Conservation (phyloP, 2,797 vertebrate species). For the Varecia variegata region DNA sequence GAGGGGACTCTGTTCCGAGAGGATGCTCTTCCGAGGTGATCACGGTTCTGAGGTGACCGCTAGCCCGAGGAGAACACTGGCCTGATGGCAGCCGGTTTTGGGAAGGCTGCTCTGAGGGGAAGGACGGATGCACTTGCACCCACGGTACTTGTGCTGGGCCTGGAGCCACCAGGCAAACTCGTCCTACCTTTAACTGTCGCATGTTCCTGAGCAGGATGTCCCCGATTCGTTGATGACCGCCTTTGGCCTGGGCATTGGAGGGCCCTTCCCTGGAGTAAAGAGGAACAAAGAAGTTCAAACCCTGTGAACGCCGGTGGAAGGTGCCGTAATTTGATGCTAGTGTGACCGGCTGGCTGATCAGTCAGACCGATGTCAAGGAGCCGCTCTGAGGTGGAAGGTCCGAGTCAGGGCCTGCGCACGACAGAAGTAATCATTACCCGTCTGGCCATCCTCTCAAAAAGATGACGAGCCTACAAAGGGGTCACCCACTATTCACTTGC, state of each 20-base stretch:
- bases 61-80: no score
- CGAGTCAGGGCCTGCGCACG: not conserved
- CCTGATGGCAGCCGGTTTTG: no score
- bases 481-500: not conserved
- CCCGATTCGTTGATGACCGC: conserved; percentile 92
- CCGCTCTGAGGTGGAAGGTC: not conserved
- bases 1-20: no score
- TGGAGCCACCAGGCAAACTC: not conserved
- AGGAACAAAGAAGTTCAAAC: not conserved
- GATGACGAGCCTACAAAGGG: not conserved
- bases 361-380: not conserved
- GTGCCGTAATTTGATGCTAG: no score
- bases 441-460: not conserved
- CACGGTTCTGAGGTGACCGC: no score
- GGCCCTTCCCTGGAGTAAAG: conserved; percentile 91
- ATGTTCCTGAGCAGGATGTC: conserved; percentile 96
- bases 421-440: not conserved
- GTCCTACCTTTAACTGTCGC: conserved; percentile 90
- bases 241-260: conserved; percentile 86
- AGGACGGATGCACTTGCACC: not conserved
- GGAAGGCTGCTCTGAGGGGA: not conserved
- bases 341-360: not conserved
- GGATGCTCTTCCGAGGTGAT: no score
- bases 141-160: not conserved
- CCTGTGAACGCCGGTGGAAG: not conserved